These are phyloP conservation scores for Argopecten irradians DNA, from an alignment of 1,140 invertebrate species.

Conservation along the genomic window DNA sequence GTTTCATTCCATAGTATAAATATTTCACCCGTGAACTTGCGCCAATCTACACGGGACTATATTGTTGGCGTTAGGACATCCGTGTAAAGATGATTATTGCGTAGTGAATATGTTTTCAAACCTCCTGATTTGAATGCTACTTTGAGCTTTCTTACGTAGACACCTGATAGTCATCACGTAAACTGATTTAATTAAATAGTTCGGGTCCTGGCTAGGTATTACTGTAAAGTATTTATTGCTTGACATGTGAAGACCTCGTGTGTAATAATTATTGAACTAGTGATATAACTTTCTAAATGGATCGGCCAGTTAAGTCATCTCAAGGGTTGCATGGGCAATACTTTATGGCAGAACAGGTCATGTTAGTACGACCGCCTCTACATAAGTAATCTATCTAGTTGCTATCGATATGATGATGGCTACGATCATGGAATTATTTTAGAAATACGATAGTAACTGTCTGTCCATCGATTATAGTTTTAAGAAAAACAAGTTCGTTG, in stretches of 20 bases:
- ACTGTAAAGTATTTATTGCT: background rate
- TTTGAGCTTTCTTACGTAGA: no score
- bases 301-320: background rate
- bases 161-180: no score
- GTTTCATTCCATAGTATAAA: no score
- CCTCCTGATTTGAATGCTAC: no score
- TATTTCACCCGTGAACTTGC: no score
- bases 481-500: background rate
- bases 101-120: no score
- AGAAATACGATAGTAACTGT: background rate
- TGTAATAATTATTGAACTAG: background rate
- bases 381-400: background rate
- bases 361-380: no score
- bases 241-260: background rate
- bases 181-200: no score
- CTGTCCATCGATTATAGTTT: background rate
- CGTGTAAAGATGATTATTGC: no score
- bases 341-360: background rate
- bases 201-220: background rate
- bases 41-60: no score
- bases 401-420: background rate
- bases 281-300: background rate
- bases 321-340: background rate
- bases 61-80: no score
- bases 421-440: background rate